phyloP scores from a whole-genome alignment of 2,888 invertebrate genomes.

The Chrysolina americana region DNA sequence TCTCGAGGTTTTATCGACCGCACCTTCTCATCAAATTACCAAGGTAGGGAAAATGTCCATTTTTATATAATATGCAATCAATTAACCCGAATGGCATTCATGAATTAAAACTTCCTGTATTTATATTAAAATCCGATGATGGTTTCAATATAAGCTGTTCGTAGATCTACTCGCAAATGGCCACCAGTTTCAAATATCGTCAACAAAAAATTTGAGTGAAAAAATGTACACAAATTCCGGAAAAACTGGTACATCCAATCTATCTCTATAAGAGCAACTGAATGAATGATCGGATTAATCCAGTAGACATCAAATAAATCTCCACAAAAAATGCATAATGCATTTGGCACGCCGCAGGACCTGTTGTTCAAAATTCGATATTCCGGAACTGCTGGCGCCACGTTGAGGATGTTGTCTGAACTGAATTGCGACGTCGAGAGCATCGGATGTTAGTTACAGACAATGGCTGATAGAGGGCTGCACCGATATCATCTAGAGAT shows the following conservation, averaged over 20 bases:
- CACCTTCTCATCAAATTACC: too few species aligned
- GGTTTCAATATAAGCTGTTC: too few species aligned
- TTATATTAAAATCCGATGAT: too few species aligned
- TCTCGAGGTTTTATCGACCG: too few species aligned
- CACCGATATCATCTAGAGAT: slow-evolving; percentile 45
- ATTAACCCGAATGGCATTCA: too few species aligned
- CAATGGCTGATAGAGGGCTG: slow-evolving; percentile 57
- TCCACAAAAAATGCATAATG: slow-evolving; percentile 42
- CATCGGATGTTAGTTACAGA: slow-evolving; percentile 30
- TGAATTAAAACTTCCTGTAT: too few species aligned
- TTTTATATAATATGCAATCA: too few species aligned
- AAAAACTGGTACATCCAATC: background rate
- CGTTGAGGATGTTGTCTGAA: slow-evolving; percentile 21
- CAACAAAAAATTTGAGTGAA: background rate
- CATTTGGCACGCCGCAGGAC: slow-evolving; percentile 36
- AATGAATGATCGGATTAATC: slow-evolving; percentile 28
- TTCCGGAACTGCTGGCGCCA: slow-evolving; percentile 41
- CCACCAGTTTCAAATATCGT: background rate
- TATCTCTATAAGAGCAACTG: slow-evolving; percentile 16
- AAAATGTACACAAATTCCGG: background rate
- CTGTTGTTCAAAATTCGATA: slow-evolving; percentile 44
- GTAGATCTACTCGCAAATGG: too few species aligned
- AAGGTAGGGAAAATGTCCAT: too few species aligned
- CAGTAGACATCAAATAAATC: slow-evolving; percentile 33
- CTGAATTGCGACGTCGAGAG: slow-evolving; percentile 11